These are phyloP conservation scores for Vireo altiloquus DNA, from an alignment of 2,113 vertebrate genomes.

Conservation along the genomic window DNA sequence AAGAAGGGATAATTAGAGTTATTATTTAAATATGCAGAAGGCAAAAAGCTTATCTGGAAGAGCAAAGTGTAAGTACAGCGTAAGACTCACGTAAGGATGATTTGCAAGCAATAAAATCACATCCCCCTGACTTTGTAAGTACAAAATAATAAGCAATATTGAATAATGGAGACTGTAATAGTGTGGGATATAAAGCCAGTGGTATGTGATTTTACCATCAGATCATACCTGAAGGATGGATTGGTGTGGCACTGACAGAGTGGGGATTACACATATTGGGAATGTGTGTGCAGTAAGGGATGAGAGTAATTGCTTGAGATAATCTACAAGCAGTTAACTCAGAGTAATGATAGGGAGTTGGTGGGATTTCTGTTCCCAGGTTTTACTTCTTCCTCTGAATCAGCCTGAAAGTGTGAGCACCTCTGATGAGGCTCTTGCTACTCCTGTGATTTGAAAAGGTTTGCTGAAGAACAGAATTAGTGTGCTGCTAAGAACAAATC, in stretches of 20 bases:
- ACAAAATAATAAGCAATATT: slow-evolving; percentile 25
- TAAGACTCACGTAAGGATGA: slow-evolving; percentile 28
- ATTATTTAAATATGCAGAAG: slow-evolving; percentile 60
- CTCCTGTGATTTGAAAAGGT: neutral
- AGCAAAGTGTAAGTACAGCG: neutral
- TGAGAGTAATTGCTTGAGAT: neutral
- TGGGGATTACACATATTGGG: slow-evolving; percentile 12
- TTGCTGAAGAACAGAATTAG: neutral
- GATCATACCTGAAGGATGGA: slow-evolving; percentile 2
- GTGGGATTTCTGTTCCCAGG: rapidly evolving
- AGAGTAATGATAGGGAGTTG: neutral
- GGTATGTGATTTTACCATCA: slow-evolving; percentile 5
- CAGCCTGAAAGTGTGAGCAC: neutral
- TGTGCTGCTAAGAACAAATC: neutral
- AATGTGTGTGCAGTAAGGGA: neutral
- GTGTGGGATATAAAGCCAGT: neutral
- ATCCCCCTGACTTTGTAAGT: slow-evolving; percentile 32
- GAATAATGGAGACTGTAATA: slow-evolving; percentile 13
- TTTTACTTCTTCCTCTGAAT: neutral
- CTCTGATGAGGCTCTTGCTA: neutral
- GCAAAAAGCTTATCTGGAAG: slow-evolving; percentile 41
- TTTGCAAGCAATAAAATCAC: slow-evolving; percentile 26
- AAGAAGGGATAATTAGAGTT: slow-evolving; percentile 54
- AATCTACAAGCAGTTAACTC: neutral
- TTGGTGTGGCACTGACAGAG: neutral